Evolutionary conservation across 2,113 vertebrate genomes (phyloP), one percentile per base, ranked within the genome.

Genomic region (Nanorana parkeri): DNA sequence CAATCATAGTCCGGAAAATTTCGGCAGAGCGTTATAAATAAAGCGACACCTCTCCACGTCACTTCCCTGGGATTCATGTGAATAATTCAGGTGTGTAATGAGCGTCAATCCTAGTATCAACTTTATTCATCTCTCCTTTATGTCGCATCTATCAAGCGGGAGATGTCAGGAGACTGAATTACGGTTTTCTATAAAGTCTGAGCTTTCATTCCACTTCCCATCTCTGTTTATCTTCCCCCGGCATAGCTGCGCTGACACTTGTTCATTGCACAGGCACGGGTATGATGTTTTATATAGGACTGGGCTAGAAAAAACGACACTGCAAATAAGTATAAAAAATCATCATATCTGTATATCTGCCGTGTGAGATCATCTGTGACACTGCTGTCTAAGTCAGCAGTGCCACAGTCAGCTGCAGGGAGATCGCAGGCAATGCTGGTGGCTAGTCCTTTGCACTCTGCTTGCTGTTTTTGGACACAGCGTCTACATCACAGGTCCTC

Each of bases 41-140:
- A 69, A 41, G 52, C 24, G 10, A 69, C 51, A 41, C 41, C 2
- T 13, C 15, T 7, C 67, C 67, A 26, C 36, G 41, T 52, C 67
- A 69, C 67, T 52, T 69, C 41, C 41, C 16, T 13, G 24, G 67
- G 41, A 69, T 69, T 69, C 67, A 69, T 69, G 36, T 41, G 41
- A 51, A 69, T 41, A 69, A 69, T 52, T 47, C 20, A 52, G 21
- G 51, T 52, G 21, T 69, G 16, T 69, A 69, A 69, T 52, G 36
- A 51, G 67, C 21, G 41, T 7, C n/a, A 6, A 24, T 41, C 51
- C 67, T 41, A 17, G 41, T 24, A 10, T 69, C 67, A 69, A 16
- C 41, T 69, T 52, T 52, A 69, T 52, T 23, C 67, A 69, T 47
- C 21, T 51, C 15, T 17, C 0, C 36, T 47, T 69, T 69, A 52